These are phyloP conservation scores for Daubentonia madagascariensis DNA, from an alignment of 2,113 vertebrate species.

Conservation along the genomic window DNA sequence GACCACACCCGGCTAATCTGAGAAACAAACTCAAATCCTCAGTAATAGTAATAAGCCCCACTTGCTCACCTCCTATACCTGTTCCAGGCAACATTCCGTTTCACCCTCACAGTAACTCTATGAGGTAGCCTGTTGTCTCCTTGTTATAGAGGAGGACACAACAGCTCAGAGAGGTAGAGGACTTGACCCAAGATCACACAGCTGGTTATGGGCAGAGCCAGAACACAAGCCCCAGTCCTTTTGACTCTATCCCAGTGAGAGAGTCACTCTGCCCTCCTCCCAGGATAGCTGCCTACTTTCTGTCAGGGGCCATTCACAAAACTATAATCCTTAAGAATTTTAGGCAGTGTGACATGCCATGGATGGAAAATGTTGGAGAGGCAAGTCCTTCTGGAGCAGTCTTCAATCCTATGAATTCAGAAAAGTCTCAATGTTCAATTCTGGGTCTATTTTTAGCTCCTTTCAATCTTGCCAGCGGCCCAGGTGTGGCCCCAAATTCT, in stretches of 20 bases:
- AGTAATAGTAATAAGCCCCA: background rate
- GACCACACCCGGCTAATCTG: background rate
- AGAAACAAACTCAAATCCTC: background rate
- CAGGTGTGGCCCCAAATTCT: background rate
- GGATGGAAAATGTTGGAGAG: background rate
- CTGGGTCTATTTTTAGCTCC: constrained; percentile 47
- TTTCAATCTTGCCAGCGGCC: constrained; percentile 16
- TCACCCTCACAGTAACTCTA: background rate
- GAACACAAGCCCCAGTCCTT: background rate
- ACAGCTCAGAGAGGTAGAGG: background rate
- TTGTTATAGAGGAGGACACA: background rate
- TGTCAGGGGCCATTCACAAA: background rate
- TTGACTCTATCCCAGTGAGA: background rate
- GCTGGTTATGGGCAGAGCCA: background rate
- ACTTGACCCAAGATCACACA: background rate
- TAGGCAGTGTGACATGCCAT: background rate
- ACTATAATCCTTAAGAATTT: background rate
- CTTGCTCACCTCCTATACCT: background rate
- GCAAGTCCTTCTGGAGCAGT: background rate
- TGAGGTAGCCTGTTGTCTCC: background rate
- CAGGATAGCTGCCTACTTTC: background rate
- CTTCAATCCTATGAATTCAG: constrained; percentile 34
- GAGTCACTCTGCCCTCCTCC: background rate
- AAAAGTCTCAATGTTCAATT: background rate
- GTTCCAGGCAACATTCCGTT: background rate